A percentile compares a stretch with the other conserved stretches of the same genome.
Evolutionary conservation across 2,113 vertebrate species (phyloP).

Genomic region (Ondatra zibethicus): DNA sequence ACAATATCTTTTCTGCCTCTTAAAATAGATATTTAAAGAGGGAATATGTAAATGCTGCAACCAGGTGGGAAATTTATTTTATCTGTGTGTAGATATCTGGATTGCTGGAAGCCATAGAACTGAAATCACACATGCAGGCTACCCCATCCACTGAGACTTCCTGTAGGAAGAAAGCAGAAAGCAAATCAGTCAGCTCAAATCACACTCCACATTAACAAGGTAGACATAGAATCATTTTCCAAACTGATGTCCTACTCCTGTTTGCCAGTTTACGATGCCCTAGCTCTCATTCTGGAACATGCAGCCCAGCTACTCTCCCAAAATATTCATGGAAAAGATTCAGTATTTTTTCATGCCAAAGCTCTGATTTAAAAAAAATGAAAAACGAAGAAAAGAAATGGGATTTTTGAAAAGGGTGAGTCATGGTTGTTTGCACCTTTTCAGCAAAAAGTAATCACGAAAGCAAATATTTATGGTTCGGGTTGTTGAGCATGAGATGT

Average conservation of each 20-base stretch:
- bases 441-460: conserved; percentile 10
- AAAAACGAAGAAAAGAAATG: conserved; percentile 41
- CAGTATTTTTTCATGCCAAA: conserved; percentile 71
- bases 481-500: not conserved
- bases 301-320: conserved; percentile 54
- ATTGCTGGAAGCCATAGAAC: conserved; percentile 81
- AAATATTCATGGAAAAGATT: conserved; percentile 67
- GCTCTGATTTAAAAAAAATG: conserved; percentile 60
- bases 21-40: conserved; percentile 70
- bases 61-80: conserved; percentile 79
- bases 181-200: conserved; percentile 84
- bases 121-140: conserved; percentile 83
- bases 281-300: conserved; percentile 51
- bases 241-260: conserved; percentile 78
- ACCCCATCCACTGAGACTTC: conserved; percentile 81
- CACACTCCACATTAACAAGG: conserved; percentile 84
- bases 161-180: conserved; percentile 79
- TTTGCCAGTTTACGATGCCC: conserved; percentile 74
- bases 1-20: conserved; percentile 15
- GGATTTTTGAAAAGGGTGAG: not conserved
- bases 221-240: conserved; percentile 78
- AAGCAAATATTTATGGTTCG: conserved; percentile 63
- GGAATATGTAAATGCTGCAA: not conserved
- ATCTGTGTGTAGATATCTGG: conserved; percentile 82
- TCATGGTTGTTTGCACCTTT: not conserved